These are phyloP conservation scores for Solenodon paradoxus DNA, from an alignment of 2,113 vertebrate genomes.

Conservation along the genomic window DNA sequence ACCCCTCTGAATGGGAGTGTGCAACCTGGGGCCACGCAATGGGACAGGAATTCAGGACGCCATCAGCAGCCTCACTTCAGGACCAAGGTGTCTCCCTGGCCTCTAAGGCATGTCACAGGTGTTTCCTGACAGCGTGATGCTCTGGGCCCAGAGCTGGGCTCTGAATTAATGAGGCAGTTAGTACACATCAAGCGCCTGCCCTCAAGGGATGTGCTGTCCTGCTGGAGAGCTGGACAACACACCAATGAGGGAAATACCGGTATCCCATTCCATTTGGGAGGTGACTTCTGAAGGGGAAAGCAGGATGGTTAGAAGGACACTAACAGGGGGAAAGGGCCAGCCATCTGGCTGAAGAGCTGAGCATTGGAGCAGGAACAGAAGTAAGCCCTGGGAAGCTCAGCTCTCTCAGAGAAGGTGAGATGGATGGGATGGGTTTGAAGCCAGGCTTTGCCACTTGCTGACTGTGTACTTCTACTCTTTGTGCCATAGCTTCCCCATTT, in stretches of 20 bases:
- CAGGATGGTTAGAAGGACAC: neutral
- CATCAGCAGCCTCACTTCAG: neutral
- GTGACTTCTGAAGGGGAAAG: neutral
- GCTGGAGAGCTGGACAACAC: neutral
- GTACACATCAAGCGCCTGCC: rapidly evolving
- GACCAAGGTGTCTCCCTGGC: rapidly evolving
- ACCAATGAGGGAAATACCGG: neutral
- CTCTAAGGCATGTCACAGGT: neutral
- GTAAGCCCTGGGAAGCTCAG: rapidly evolving
- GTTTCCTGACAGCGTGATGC: neutral
- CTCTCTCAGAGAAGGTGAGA: rapidly evolving
- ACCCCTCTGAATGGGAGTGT: neutral
- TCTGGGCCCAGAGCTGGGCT: neutral
- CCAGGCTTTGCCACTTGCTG: neutral
- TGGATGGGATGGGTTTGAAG: neutral
- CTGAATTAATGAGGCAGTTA: neutral
- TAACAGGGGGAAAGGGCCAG: neutral
- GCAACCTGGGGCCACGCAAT: neutral
- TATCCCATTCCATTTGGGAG: neutral
- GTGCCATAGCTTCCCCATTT: neutral
- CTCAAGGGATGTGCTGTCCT: neutral
- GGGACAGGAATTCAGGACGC: neutral
- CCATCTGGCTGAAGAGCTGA: neutral
- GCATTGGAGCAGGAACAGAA: neutral
- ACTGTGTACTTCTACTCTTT: neutral